Percentiles rank a stretch among this genome's conserved stretches.
Conservation (phyloP, 2,888 invertebrate genomes). For the Syrista parreyssii region DNA sequence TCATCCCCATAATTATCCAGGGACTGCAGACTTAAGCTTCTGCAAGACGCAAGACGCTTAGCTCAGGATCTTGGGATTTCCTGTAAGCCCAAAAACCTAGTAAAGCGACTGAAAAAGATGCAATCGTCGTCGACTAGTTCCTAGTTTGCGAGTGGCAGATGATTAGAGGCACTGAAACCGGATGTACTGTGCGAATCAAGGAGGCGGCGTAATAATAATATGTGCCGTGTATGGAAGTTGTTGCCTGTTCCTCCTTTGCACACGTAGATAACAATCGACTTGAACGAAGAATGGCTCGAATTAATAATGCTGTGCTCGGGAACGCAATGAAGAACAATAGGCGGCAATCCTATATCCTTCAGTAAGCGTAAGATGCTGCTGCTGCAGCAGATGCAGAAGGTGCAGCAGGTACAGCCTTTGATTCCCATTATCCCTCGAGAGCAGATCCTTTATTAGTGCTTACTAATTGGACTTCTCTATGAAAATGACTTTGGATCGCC, state of each 20-base stretch:
- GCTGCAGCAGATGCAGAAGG: constrained; percentile 8
- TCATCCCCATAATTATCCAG: not conserved
- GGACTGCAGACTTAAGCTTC: not conserved
- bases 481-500: constrained; percentile 10
- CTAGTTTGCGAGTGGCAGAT: no score
- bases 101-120: not conserved
- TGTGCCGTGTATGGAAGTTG: not conserved
- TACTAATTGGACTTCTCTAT: constrained; percentile 54
- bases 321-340: not conserved
- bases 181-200: not conserved
- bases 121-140: not conserved
- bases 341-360: not conserved
- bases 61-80: not conserved
- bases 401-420: constrained; percentile 25
- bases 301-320: not conserved
- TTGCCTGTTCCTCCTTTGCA: not conserved
- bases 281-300: not conserved
- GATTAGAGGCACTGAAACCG: not conserved
- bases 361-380: not conserved
- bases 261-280: not conserved
- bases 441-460: constrained; percentile 55
- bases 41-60: no score
- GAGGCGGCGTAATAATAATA: not conserved
- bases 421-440: constrained; percentile 36
- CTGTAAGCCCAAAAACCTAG: not conserved